Base-by-base conservation (phyloP, 2,888 invertebrate species). In the Acanthosepion pharaonis region DNA sequence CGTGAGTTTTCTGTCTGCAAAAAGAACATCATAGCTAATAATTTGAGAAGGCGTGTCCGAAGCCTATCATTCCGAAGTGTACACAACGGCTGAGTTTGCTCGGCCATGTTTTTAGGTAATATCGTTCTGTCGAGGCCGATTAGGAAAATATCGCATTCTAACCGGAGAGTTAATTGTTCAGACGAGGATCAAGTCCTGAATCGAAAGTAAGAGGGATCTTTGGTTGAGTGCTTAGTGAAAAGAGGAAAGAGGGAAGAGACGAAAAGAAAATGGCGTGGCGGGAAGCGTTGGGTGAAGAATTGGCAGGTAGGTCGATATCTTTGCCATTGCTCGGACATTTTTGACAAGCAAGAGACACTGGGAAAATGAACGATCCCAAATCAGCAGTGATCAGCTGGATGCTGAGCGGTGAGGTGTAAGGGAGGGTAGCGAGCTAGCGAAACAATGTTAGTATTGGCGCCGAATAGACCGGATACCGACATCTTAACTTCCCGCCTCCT, bases 391-490 rank as follows among this genome's bases (percentile, higher is more conserved):
- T 78, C 78, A n/a, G n/a, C 78, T 78, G 78, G 78, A n/a, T 23
- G 78, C 78, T 33, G n/a, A 15, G 78, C 18, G 11, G 28, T 15
- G 33, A 25, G 28, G 28, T 28, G n/a, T 78, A 11, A 5, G 78
- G n/a, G n/a, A 15, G 33, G n/a, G n/a, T 78, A 78, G 15, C 78
- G 15, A 78, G 78, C n/a, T 78, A 78, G 15, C 78, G n/a, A n/a
- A n/a, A n/a, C 78, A 78, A 78, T 78, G 78, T 78, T n/a, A 78
- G 78, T 33, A 78, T n/a, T 78, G 78, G 78, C 78, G 78, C 78
- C 78, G n/a, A 33, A 78, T 78, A n/a, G 78, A n/a, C 78, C 78
- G 78, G 78, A 78, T 78, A 78, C 78, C 78, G 78, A 78, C 78
- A 78, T 78, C 78, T 78, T 78, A n/a, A 78, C 15, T 78, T 78